These are phyloP conservation scores for Mormyrus iriodes DNA, from an alignment of 2,113 vertebrate genomes.

Conservation along the genomic window DNA sequence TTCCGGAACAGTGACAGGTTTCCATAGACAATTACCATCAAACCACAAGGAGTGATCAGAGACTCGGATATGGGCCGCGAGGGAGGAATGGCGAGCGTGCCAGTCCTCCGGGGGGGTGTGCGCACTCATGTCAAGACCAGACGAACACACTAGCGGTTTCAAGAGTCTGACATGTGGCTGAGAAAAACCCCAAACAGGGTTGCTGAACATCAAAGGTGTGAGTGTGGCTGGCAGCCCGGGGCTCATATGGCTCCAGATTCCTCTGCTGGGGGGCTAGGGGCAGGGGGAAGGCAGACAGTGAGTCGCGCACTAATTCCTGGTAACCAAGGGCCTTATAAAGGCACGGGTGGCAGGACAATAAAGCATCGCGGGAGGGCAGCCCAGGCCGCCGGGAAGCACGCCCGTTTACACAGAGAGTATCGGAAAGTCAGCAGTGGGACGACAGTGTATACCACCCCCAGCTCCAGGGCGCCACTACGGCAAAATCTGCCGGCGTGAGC, in stretches of 20 bases:
- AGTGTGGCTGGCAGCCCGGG: neutral
- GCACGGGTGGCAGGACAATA: neutral
- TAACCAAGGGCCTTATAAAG: neutral
- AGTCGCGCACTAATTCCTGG: neutral
- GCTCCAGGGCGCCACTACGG: constrained; percentile 13
- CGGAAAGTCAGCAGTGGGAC: neutral
- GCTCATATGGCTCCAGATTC: neutral
- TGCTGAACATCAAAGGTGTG: neutral
- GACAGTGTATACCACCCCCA: neutral
- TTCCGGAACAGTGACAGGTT: neutral
- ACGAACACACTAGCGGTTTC: neutral
- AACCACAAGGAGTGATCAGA: neutral
- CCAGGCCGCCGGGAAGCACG: too few species aligned
- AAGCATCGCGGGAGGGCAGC: neutral
- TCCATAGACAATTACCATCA: neutral
- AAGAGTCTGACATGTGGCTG: neutral
- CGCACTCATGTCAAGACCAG: neutral
- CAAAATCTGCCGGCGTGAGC: neutral
- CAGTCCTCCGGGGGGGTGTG: neutral
- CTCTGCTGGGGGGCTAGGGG: neutral
- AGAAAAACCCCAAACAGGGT: neutral
- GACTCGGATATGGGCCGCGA: neutral
- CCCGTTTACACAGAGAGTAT: neutral
- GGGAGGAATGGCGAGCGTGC: neutral
- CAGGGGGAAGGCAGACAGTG: neutral